Percentiles rank a stretch among this genome's conserved stretches.
Evolutionary conservation across 2,888 invertebrate species (phyloP).

Genomic region (Amphipyra tragopoginis): DNA sequence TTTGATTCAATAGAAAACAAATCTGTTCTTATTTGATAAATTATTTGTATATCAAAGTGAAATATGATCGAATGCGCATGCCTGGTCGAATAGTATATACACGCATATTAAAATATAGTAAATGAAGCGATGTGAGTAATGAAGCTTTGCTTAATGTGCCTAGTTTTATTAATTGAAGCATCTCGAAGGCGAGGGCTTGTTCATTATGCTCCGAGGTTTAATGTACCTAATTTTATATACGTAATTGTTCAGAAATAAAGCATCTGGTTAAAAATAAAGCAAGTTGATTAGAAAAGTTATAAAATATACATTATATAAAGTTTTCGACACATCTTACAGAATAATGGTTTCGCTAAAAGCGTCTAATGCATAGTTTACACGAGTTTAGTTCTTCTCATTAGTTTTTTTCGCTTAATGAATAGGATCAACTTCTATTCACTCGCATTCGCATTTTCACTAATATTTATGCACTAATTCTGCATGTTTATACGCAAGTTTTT

Average conservation of each 20-base stretch:
- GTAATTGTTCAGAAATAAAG: background rate
- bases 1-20: slow-evolving; percentile 37
- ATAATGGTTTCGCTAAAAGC: background rate
- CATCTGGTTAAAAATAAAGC: background rate
- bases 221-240: slow-evolving; percentile 2
- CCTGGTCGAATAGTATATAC: slow-evolving; percentile 5
- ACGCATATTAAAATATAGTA: slow-evolving; percentile 15
- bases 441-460: too few relatives aligned
- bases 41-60: slow-evolving; percentile 36
- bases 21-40: slow-evolving; percentile 42
- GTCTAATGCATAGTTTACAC: too few relatives aligned
- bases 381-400: too few relatives aligned
- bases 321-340: background rate
- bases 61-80: slow-evolving; percentile 32
- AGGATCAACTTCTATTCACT: too few relatives aligned
- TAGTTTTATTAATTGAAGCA: slow-evolving; percentile 37
- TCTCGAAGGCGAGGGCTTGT: slow-evolving; percentile 10
- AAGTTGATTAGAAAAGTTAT: background rate
- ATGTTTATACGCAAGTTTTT: too few relatives aligned
- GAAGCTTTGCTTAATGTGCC: slow-evolving; percentile 11
- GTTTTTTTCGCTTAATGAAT: too few relatives aligned
- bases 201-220: slow-evolving; percentile 28
- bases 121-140: slow-evolving; percentile 31
- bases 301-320: background rate
- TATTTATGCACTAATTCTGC: too few relatives aligned